A percentile compares a stretch with the other conserved stretches of the same genome.
phyloP scores from a whole-genome alignment of 1,140 invertebrate species.

The Papilio dardanus region DNA sequence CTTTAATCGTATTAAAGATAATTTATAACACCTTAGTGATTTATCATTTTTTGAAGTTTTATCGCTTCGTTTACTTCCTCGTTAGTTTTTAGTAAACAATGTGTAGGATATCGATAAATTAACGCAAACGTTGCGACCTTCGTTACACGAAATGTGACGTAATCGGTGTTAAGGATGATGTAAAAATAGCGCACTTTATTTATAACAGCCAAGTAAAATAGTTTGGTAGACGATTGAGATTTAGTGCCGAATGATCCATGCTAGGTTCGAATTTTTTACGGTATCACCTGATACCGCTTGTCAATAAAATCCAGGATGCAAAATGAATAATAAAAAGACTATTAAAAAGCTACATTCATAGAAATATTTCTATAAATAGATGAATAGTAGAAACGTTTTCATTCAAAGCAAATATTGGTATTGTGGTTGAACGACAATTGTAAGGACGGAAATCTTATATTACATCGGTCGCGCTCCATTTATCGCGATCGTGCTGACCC shows the following conservation, averaged over 20 bases:
- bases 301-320: neutral
- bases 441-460: slow-evolving; percentile 20
- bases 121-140: slow-evolving; percentile 1
- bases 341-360: neutral
- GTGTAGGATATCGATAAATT: slow-evolving; percentile 9
- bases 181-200: slow-evolving; percentile 10
- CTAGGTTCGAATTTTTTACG: neutral
- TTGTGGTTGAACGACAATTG: slow-evolving; percentile 1
- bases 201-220: slow-evolving; percentile 1
- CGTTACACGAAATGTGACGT: slow-evolving; percentile 7
- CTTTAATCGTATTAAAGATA: slow-evolving; percentile 3
- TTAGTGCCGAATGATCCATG: neutral
- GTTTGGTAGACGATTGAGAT: neutral
- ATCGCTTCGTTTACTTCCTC: neutral
- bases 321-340: neutral
- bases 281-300: neutral
- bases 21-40: neutral
- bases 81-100: slow-evolving; percentile 14
- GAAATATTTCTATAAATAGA: neutral
- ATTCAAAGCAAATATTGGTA: neutral
- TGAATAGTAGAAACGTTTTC: neutral
- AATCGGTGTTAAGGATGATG: neutral
- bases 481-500: neutral
- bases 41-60: slow-evolving; percentile 5
- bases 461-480: slow-evolving; percentile 19